Evolutionary conservation across 2,888 invertebrate genomes (phyloP).

Genomic region (Pantelozetes paolii): DNA sequence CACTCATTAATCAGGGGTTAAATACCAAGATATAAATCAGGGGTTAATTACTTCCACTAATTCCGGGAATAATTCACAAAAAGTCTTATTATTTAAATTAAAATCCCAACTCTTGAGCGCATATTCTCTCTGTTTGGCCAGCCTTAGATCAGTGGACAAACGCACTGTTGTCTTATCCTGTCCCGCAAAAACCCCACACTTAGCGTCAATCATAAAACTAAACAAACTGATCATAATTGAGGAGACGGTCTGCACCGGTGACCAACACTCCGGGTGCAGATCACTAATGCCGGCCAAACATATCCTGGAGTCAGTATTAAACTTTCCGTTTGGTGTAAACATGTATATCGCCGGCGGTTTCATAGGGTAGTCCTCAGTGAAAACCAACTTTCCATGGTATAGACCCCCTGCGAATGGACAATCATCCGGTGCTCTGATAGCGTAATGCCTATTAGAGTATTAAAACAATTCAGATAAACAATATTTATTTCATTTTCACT

Average conservation of each 20-base stretch:
- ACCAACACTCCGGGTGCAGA: background rate
- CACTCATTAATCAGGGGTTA: background rate
- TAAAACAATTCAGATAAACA: background rate
- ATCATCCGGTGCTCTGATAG: background rate
- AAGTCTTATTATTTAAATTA: background rate
- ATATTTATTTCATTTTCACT: background rate
- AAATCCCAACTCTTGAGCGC: background rate
- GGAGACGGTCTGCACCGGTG: background rate
- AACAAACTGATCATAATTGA: background rate
- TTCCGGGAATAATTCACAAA: background rate
- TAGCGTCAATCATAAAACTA: background rate
- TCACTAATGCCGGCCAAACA: background rate
- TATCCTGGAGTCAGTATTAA: background rate
- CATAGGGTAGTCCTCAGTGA: background rate
- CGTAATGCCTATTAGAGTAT: constrained; percentile 1
- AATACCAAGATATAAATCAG: background rate
- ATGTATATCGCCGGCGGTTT: background rate
- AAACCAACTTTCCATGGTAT: background rate
- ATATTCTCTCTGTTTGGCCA: background rate
- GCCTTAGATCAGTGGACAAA: no score
- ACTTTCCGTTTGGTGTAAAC: background rate
- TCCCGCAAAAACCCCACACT: background rate
- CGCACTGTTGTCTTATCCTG: no score
- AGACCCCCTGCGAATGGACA: background rate
- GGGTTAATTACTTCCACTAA: background rate